Evolutionary conservation across 2,113 vertebrate genomes (phyloP).

Genomic region (Promerops cafer): DNA sequence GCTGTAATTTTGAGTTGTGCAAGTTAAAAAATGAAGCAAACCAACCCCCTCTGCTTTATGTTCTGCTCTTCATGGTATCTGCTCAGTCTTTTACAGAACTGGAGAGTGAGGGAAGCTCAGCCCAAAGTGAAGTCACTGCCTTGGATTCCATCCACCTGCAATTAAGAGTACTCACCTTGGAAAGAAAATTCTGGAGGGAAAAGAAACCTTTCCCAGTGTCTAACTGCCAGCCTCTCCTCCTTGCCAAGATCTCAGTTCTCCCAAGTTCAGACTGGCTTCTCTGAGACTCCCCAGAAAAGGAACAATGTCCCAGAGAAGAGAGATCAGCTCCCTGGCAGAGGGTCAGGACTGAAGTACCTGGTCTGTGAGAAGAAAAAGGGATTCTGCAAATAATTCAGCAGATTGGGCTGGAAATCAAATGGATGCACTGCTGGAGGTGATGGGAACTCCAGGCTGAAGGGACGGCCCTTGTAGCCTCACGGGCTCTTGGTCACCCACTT

Average conservation of each 20-base stretch:
- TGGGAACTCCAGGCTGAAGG: neutral
- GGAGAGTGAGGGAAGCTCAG: neutral
- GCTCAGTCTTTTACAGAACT: neutral
- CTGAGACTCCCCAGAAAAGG: neutral
- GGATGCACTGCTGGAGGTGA: neutral
- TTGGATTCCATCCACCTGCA: constrained; percentile 20
- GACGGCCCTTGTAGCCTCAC: accelerated
- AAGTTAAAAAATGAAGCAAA: neutral
- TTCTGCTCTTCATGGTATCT: neutral
- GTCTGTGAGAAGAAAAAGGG: neutral
- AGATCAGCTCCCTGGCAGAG: neutral
- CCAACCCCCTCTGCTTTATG: neutral
- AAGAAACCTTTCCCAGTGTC: neutral
- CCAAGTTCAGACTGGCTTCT: neutral
- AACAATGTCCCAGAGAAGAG: neutral
- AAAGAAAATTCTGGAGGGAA: neutral
- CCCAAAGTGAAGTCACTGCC: constrained; percentile 8
- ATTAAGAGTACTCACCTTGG: neutral
- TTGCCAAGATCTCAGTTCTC: neutral
- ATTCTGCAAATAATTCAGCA: neutral
- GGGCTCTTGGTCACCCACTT: neutral
- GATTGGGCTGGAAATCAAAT: neutral
- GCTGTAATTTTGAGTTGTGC: neutral
- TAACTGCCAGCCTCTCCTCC: neutral
- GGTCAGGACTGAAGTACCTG: neutral